Evolutionary conservation across 2,113 vertebrate species (phyloP).

Genomic region (Gulo gulo): DNA sequence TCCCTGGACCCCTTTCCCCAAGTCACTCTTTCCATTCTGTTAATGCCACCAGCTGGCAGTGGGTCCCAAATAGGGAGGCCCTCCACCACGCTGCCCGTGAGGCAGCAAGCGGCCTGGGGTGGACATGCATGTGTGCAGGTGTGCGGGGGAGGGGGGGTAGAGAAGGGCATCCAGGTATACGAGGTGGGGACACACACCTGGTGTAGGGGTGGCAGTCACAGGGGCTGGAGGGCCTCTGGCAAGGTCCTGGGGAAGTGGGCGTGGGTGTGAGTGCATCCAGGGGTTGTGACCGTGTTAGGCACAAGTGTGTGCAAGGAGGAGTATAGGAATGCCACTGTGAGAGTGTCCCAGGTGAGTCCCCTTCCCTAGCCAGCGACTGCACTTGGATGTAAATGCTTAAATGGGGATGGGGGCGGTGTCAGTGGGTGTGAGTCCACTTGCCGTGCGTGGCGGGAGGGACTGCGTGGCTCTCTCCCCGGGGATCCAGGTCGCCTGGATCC

Average conservation of each 20-base stretch:
- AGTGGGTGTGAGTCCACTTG: not conserved
- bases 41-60: not conserved
- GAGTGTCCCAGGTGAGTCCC: not conserved
- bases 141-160: accelerated
- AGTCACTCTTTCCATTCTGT: not conserved
- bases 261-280: not conserved
- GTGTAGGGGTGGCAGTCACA: too few relatives aligned
- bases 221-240: not conserved
- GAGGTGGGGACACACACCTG: not conserved
- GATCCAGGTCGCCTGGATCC: accelerated
- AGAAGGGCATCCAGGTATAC: too few relatives aligned
- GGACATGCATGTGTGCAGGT: accelerated
- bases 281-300: not conserved
- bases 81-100: not conserved
- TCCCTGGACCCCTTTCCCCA: not conserved
- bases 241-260: not conserved
- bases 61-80: not conserved
- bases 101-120: not conserved
- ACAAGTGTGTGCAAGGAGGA: not conserved
- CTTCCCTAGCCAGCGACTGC: not conserved
- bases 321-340: accelerated
- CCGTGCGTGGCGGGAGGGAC: accelerated
- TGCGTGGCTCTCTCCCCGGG: not conserved
- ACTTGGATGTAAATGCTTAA: too few relatives aligned
- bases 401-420: too few relatives aligned